phyloP scores from a whole-genome alignment of 2,113 vertebrate species.

The Atractosteus spatula region DNA sequence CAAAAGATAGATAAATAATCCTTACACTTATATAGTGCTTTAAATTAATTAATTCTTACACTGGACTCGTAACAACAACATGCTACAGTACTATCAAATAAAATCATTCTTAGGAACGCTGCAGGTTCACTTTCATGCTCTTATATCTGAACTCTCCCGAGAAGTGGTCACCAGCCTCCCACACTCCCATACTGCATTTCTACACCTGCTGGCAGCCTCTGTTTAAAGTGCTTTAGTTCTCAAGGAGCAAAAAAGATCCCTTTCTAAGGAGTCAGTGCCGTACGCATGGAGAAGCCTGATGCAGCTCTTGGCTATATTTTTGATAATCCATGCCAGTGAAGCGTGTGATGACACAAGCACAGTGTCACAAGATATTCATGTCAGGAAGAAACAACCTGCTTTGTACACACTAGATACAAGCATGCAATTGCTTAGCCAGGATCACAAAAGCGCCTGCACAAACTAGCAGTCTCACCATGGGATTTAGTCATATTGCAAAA shows the following conservation, averaged over 20 bases:
- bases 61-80: no score
- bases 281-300: conserved; percentile 33
- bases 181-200: not conserved
- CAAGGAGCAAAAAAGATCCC: conserved; percentile 5
- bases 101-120: no score
- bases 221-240: not conserved
- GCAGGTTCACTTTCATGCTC: no score
- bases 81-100: no score
- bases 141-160: no score
- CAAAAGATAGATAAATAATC: no score
- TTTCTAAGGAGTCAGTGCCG: conserved; percentile 29
- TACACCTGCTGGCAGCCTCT: not conserved
- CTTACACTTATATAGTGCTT: no score
- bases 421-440: conserved; percentile 30
- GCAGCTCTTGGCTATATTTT: conserved; percentile 41
- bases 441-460: not conserved
- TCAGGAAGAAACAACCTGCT: conserved; percentile 45
- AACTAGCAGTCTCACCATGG: not conserved
- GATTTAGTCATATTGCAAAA: not conserved
- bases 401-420: conserved; percentile 47
- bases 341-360: conserved; percentile 54
- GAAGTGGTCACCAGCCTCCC: no score
- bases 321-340: conserved; percentile 45
- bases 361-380: conserved; percentile 47
- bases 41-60: no score